Conservation (phyloP, 2,113 vertebrate genomes). For the Rousettus leschenaultii region DNA sequence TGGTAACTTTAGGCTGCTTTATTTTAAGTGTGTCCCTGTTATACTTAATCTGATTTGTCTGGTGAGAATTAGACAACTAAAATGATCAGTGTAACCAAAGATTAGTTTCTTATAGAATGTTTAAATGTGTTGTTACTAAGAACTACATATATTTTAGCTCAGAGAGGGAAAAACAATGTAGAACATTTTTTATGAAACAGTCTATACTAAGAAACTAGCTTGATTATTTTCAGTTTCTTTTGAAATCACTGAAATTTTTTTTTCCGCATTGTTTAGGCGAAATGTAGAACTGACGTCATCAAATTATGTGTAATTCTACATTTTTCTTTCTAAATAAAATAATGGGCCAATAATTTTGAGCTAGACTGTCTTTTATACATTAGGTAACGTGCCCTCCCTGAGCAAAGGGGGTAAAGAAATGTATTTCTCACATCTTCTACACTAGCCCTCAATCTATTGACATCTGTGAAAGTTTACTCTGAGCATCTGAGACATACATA, state of each 20-base stretch:
- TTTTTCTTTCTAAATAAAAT: conserved; percentile 34
- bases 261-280: conserved; percentile 11
- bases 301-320: background rate
- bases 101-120: background rate
- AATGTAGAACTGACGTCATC: background rate
- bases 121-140: background rate
- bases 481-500: background rate
- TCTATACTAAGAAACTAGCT: conserved; percentile 3
- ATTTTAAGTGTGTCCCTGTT: conserved; percentile 8
- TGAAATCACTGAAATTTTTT: background rate
- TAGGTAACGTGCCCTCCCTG: background rate
- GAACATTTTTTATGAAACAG: background rate
- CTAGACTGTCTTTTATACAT: background rate
- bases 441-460: background rate
- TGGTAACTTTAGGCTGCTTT: conserved; percentile 82
- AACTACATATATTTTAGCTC: background rate
- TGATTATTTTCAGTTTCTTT: conserved; percentile 26
- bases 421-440: background rate
- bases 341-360: conserved; percentile 11
- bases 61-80: conserved; percentile 78
- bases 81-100: conserved; percentile 36
- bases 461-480: conserved; percentile 10
- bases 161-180: background rate
- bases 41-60: conserved; percentile 76
- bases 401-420: background rate